Base-by-base conservation (phyloP, 2,113 vertebrate species). In the Peromyscus leucopus region DNA sequence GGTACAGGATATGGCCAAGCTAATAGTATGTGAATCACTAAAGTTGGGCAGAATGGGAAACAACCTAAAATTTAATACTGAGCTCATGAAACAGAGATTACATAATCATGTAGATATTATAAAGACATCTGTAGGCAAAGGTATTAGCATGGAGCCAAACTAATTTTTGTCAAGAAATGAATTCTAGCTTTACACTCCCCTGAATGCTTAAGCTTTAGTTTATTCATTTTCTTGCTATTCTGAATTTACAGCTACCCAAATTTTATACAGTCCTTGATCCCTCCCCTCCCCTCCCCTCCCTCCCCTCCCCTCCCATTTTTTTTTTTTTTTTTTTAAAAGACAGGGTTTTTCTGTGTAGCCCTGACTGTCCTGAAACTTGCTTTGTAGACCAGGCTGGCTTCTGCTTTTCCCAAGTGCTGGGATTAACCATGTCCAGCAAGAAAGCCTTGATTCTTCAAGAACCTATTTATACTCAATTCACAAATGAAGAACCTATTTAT, bases 401-500 rank as follows among this genome's bases (percentile, higher is more conserved):
- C 69, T n/a, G 33, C 33, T 33, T 71, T 33, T 71, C 33, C 69
- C 7, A 2, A 19, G 33, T 71, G 16, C 69, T 71, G 69, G 69
- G 33, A 71, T 71, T 71, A 71, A 36, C 33, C 0, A 16, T 19
- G 69, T n/a, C 16, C 16, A 71, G 69, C 33, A 71, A 91, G 21
- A 97, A 97, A 89, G 84, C 36, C 39, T 57, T 42, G 59, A 96
- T 55, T 82, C 55, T 82, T 67, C 93, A 91, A 97, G 74, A 96
- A 94, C 48, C 28, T 76, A 84, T 90, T 95, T 90, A 90, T 83
- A 95, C n/a, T 76, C 33, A 72, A 94, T 71, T 92, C 84, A 96
- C 33, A 97, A 90, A 88, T 83, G 94, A 96, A 93, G 94, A 96
- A 93, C 7, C 9, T 85, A 90, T 86, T 95, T 86, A 95, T 51